Evolutionary conservation across 1,140 invertebrate species (phyloP).

Genomic region (Lasioglossum albipes): DNA sequence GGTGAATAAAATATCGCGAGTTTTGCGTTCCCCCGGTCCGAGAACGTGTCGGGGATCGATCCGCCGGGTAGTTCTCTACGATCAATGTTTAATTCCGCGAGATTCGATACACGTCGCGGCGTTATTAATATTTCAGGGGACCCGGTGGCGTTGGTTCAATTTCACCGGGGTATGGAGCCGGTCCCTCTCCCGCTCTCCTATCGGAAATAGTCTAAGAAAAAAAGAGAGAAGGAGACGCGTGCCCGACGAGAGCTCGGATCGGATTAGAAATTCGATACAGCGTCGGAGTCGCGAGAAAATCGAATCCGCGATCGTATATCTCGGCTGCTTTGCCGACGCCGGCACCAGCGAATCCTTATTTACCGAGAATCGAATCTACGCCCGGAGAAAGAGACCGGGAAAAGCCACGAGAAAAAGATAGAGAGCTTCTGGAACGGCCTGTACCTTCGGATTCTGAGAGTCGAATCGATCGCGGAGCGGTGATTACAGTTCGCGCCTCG

Average conservation of each 20-base stretch:
- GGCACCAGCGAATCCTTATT: background rate
- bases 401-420: too few relatives aligned
- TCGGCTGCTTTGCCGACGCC: background rate
- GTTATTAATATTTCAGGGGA: conserved; percentile 34
- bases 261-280: conserved; percentile 42
- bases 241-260: background rate
- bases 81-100: background rate
- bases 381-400: background rate
- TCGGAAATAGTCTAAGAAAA: conserved; percentile 9
- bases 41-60: too few relatives aligned
- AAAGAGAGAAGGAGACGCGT: background rate
- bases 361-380: background rate
- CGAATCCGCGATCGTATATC: conserved; percentile 21
- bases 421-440: background rate
- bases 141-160: background rate
- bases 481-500: background rate
- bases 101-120: conserved; percentile 15
- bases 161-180: background rate
- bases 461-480: background rate
- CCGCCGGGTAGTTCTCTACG: too few relatives aligned
- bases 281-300: conserved; percentile 28
- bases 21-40: too few relatives aligned
- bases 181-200: background rate
- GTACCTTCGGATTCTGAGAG: background rate
- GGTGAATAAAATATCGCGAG: too few relatives aligned